Evolutionary conservation across 2,797 vertebrate species (phyloP).

Genomic region (Acipenser oxyrinchus): DNA sequence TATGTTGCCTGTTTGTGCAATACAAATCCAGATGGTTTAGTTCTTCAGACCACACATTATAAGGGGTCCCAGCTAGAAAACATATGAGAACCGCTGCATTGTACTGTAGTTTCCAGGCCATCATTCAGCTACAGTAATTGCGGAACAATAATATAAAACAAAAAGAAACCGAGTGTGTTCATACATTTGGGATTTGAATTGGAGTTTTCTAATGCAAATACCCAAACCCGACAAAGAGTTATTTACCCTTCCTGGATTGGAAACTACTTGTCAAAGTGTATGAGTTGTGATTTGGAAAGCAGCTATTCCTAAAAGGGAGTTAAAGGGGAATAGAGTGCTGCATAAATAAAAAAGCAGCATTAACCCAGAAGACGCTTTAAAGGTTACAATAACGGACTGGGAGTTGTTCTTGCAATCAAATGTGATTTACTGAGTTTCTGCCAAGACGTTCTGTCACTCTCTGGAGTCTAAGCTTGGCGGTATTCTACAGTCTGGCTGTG

Average conservation of each 20-base stretch:
- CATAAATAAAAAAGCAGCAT: background rate
- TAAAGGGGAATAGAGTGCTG: background rate
- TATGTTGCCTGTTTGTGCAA: too few relatives aligned
- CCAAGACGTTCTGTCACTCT: too few relatives aligned
- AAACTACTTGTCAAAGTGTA: slow-evolving; percentile 5
- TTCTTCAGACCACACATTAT: too few relatives aligned
- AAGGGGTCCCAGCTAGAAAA: too few relatives aligned
- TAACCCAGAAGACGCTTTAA: background rate
- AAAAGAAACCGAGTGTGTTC: slow-evolving; percentile 21
- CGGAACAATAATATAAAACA: slow-evolving; percentile 1
- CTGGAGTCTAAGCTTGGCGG: too few relatives aligned
- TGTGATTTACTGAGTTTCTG: background rate
- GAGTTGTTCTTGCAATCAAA: background rate
- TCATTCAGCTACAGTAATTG: too few relatives aligned
- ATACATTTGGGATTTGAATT: slow-evolving; percentile 9
- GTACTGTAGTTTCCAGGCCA: too few relatives aligned
- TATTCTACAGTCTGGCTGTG: too few relatives aligned
- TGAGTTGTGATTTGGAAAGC: slow-evolving; percentile 6
- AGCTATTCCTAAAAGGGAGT: background rate
- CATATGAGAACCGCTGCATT: too few relatives aligned
- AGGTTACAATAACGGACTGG: background rate
- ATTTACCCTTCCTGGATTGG: slow-evolving; percentile 5
- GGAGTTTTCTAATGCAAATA: slow-evolving; percentile 28
- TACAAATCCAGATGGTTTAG: too few relatives aligned
- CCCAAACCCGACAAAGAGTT: slow-evolving; percentile 1